Evolutionary conservation across 2,113 vertebrate genomes (phyloP).

Genomic region (Petaurus breviceps): DNA sequence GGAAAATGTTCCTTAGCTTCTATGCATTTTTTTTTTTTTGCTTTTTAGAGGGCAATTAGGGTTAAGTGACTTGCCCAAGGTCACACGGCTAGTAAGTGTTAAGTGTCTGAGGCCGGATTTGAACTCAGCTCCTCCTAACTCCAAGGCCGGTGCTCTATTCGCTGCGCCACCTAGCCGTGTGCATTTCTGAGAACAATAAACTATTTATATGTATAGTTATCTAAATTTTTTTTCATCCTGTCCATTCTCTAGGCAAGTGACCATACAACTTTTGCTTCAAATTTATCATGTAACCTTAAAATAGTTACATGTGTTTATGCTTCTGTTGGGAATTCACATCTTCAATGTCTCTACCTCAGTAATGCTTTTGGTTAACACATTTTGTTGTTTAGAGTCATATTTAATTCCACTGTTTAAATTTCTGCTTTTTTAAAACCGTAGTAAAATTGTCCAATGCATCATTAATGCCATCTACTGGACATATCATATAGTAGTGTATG

Average conservation of each 20-base stretch:
- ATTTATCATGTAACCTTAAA: background rate
- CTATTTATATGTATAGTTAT: background rate
- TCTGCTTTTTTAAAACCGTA: background rate
- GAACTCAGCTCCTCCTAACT: no score
- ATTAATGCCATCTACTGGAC: background rate
- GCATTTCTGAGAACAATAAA: conserved; percentile 2
- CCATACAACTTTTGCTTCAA: conserved; percentile 4
- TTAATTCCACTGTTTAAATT: background rate
- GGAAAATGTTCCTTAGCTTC: background rate
- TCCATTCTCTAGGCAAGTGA: background rate
- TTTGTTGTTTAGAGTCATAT: background rate
- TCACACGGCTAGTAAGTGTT: no score
- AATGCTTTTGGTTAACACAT: conserved; percentile 9
- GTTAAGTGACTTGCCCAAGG: no score
- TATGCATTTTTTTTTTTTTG: conserved; percentile 5
- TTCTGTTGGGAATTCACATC: conserved; percentile 17
- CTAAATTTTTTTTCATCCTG: conserved; percentile 21
- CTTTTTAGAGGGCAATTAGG: no score
- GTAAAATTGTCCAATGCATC: background rate
- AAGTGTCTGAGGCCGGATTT: no score
- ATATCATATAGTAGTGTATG: background rate
- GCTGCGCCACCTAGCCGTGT: no score
- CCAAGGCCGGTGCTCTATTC: no score
- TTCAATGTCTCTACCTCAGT: background rate
- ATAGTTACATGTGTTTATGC: background rate